These are phyloP conservation scores for Jordanella pulchra DNA, from an alignment of 2,797 vertebrate genomes.

Conservation along the genomic window DNA sequence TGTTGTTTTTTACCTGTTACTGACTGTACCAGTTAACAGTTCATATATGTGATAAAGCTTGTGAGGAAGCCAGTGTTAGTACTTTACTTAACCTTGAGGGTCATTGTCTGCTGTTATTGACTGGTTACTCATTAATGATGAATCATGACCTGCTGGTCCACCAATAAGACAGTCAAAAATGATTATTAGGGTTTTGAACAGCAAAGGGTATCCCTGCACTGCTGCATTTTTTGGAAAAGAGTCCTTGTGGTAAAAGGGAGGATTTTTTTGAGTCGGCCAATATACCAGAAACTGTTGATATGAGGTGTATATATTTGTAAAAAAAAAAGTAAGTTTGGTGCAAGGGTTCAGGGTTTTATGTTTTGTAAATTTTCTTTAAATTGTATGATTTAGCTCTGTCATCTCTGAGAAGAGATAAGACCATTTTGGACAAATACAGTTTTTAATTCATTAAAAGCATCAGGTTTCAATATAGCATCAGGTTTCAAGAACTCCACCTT, in stretches of 20 bases:
- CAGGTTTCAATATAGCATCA: too few relatives aligned
- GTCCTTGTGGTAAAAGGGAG: slow-evolving; percentile 23
- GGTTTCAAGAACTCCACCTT: neutral
- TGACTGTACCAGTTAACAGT: neutral
- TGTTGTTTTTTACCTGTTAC: neutral
- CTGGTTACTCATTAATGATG: slow-evolving; percentile 25
- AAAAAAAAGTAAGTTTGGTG: slow-evolving; percentile 19
- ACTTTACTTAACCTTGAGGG: neutral
- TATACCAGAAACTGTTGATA: neutral
- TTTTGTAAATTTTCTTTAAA: slow-evolving; percentile 31
- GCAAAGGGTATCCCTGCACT: slow-evolving; percentile 20
- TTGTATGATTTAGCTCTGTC: slow-evolving; percentile 16
- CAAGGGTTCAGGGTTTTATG: slow-evolving; percentile 17
- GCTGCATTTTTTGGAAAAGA: slow-evolving; percentile 14
- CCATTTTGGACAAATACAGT: neutral
- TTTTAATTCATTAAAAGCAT: neutral
- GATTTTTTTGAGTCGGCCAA: neutral
- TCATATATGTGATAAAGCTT: neutral
- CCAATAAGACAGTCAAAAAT: slow-evolving; percentile 47
- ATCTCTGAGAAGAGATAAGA: neutral
- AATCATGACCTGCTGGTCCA: slow-evolving; percentile 45
- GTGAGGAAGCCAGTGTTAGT: neutral
- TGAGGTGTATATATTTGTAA: neutral
- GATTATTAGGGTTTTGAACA: slow-evolving; percentile 43
- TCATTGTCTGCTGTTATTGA: slow-evolving; percentile 16